Evolutionary conservation across 2,888 invertebrate genomes (phyloP).

Genomic region (Drosophila differens): DNA sequence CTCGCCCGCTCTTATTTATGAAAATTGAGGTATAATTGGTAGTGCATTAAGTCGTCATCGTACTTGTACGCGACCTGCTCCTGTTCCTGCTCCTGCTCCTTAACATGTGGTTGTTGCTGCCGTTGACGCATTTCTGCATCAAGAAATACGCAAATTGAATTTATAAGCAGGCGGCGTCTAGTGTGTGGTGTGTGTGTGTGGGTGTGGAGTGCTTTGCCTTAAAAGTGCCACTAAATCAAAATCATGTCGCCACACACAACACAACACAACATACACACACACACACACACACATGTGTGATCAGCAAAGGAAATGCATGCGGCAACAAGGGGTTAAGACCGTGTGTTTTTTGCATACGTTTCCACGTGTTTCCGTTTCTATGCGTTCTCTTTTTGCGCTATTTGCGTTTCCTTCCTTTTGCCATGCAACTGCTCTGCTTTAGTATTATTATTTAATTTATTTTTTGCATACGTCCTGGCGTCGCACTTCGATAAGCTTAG

Average conservation of each 20-base stretch:
- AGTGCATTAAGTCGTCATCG: slow-evolving; percentile 75
- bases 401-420: slow-evolving; percentile 79
- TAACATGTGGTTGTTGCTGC: slow-evolving; percentile 34
- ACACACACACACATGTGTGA: slow-evolving; percentile 17
- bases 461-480: slow-evolving; percentile 63
- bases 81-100: slow-evolving; percentile 11
- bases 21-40: slow-evolving; percentile 85
- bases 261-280: slow-evolving; percentile 16
- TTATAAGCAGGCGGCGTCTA: slow-evolving; percentile 62
- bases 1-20: slow-evolving; percentile 77
- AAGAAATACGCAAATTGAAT: slow-evolving; percentile 81
- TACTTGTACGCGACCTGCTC: slow-evolving; percentile 14
- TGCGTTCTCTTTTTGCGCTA: slow-evolving; percentile 54
- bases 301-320: slow-evolving; percentile 55
- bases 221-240: slow-evolving; percentile 80
- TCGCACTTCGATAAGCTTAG: slow-evolving; percentile 55
- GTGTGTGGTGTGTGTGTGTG: neutral
- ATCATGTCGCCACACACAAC: slow-evolving; percentile 43
- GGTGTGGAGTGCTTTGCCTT: slow-evolving; percentile 65
- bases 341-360: slow-evolving; percentile 81
- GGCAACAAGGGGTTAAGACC: slow-evolving; percentile 72
- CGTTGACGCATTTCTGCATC: slow-evolving; percentile 79
- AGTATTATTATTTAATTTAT: neutral
- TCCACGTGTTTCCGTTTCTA: slow-evolving; percentile 58
- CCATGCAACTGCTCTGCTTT: slow-evolving; percentile 24